These are phyloP conservation scores for Aphrophora alni DNA, from an alignment of 2,888 invertebrate species.

Conservation along the genomic window DNA sequence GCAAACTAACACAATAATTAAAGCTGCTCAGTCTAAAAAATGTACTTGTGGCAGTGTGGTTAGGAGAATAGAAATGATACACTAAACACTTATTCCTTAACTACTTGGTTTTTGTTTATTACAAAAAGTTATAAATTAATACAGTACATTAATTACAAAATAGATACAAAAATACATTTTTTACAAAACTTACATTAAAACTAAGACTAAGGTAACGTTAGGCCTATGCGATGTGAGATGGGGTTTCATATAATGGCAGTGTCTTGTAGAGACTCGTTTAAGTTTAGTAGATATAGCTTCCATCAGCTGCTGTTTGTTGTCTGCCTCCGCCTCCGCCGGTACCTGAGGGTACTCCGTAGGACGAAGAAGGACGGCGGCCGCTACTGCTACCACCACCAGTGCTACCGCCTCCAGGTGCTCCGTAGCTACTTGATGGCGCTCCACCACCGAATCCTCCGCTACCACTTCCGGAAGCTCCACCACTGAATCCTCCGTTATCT, in stretches of 20 bases:
- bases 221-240: background rate
- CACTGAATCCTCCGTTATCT: conserved; percentile 17
- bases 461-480: conserved; percentile 23
- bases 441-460: conserved; percentile 17
- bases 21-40: too few species aligned
- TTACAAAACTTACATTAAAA: background rate
- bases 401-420: conserved; percentile 15
- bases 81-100: too few species aligned
- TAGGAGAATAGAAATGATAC: too few species aligned
- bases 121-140: conserved; percentile 1
- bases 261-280: background rate
- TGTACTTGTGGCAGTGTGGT: too few species aligned
- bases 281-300: conserved; percentile 34
- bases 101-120: background rate
- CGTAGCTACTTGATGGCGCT: conserved; percentile 11
- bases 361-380: conserved; percentile 1
- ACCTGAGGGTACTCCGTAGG: conserved; percentile 26
- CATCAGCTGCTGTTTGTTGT: conserved; percentile 30
- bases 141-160: conserved; percentile 1
- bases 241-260: background rate
- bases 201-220: background rate
- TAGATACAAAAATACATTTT: background rate
- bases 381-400: conserved; percentile 6
- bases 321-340: conserved; percentile 22
- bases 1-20: too few species aligned